Evolutionary conservation across 2,888 invertebrate genomes (phyloP).

Genomic region (Molorchus minor): DNA sequence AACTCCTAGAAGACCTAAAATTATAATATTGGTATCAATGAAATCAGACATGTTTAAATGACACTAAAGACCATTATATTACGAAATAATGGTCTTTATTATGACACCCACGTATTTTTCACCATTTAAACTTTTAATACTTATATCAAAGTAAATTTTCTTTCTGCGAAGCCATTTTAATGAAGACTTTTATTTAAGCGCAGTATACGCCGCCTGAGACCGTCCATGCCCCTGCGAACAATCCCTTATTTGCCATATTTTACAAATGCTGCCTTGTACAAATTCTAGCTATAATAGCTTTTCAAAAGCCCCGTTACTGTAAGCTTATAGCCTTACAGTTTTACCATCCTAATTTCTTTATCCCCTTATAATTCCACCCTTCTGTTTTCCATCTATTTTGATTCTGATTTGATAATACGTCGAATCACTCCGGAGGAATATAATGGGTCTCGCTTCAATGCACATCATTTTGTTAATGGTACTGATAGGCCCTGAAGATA

Average conservation of each 20-base stretch:
- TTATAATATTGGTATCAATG: too few species aligned
- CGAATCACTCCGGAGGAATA: constrained; percentile 45
- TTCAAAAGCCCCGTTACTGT: constrained; percentile 34
- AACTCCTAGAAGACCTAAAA: too few species aligned
- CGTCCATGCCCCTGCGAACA: neutral
- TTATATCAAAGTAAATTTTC: too few species aligned
- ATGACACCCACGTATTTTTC: too few species aligned
- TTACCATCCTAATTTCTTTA: constrained; percentile 43
- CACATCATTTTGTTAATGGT: constrained; percentile 43
- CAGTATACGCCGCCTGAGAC: neutral
- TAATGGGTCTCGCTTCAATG: constrained; percentile 46
- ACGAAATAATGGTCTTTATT: too few species aligned
- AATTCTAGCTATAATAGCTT: constrained; percentile 43
- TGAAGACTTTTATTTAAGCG: too few species aligned
- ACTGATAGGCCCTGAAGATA: constrained; percentile 34
- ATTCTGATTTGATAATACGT: constrained; percentile 53
- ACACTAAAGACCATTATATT: too few species aligned
- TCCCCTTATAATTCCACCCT: constrained; percentile 48
- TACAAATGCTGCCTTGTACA: constrained; percentile 30
- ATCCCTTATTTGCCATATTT: constrained; percentile 16
- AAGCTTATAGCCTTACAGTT: constrained; percentile 30
- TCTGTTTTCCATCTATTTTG: constrained; percentile 54
- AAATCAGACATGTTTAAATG: too few species aligned
- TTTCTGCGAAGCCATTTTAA: too few species aligned
- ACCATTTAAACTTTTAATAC: too few species aligned